Evolutionary conservation across 2,797 vertebrate genomes (phyloP), one percentile per base, ranked within the genome.

Genomic region (Benthosema pterotum): DNA sequence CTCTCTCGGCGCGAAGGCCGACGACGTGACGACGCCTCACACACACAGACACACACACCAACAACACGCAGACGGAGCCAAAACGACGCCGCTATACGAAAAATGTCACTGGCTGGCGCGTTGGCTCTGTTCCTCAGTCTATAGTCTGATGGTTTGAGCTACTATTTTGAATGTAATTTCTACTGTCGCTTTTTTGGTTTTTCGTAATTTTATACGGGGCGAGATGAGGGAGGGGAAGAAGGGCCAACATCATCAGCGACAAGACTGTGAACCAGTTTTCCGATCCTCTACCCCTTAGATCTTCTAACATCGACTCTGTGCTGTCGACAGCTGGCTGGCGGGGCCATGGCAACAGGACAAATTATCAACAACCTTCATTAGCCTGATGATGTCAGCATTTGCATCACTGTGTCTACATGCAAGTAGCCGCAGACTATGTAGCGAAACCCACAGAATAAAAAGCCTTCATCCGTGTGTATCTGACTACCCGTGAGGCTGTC

Each of bases 391-490:
- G 57, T 69, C 78, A 78, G 67, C 59, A 55, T 45, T 57, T 53
- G 56, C 56, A 69, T 64, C 13, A 72, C 63, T 53, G 22, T 66
- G 74, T 75, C 42, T 9, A 49, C 52, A 50, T 72, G 65, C 60
- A 25, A 79, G 63, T 17, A 42, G 64, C 71, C 60, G 65, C 62
- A 38, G 66, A n/a, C n/a, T 70, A 70, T 54, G 71, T 42, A 67
- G 64, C 13, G 62, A 54, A 47, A 67, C 47, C 54, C 32, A 38
- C 32, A 38, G 32, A 38, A 47, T 48, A 46, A 25, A 75, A 71
- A 66, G 55, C 66, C 25, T 70, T 83, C 77, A 83, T 70, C 48
- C 69, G 82, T n/a, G 63, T 72, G 83, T 85, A 79, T 83, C 64
- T 42, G 65, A 72, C 51, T 47, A 70, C 78, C 70, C 63, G 61